Evolutionary conservation across 2,113 vertebrate species (phyloP).

Genomic region (Lepidothrix coronata): DNA sequence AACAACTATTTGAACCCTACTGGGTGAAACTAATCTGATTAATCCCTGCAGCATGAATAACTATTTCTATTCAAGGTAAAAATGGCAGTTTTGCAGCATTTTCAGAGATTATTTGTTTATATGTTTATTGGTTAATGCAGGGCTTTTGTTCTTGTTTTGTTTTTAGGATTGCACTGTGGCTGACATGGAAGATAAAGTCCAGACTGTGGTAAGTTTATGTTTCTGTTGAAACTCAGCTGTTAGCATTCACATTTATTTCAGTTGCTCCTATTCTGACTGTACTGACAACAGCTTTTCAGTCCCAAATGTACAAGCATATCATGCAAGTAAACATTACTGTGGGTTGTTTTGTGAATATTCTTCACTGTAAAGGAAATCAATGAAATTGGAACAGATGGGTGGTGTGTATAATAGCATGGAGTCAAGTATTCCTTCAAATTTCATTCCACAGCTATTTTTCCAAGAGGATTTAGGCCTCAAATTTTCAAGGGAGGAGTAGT

Average conservation of each 20-base stretch:
- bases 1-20: constrained; percentile 6
- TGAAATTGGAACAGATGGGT: background rate
- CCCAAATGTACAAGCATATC: background rate
- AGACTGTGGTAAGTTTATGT: constrained; percentile 88
- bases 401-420: background rate
- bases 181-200: constrained; percentile 97
- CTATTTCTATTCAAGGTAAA: background rate
- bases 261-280: background rate
- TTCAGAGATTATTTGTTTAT: background rate
- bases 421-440: background rate
- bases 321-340: background rate
- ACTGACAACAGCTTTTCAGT: background rate
- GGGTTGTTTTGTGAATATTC: background rate
- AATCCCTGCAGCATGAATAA: constrained; percentile 17
- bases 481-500: background rate
- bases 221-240: constrained; percentile 1
- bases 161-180: constrained; percentile 90
- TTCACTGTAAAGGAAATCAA: background rate
- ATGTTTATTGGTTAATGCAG: background rate
- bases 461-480: background rate
- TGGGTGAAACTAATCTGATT: constrained; percentile 38
- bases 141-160: constrained; percentile 17
- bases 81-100: background rate
- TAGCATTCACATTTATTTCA: background rate
- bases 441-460: background rate